Conservation (phyloP, 2,113 vertebrate species). For the Antechinus stuartii region DNA sequence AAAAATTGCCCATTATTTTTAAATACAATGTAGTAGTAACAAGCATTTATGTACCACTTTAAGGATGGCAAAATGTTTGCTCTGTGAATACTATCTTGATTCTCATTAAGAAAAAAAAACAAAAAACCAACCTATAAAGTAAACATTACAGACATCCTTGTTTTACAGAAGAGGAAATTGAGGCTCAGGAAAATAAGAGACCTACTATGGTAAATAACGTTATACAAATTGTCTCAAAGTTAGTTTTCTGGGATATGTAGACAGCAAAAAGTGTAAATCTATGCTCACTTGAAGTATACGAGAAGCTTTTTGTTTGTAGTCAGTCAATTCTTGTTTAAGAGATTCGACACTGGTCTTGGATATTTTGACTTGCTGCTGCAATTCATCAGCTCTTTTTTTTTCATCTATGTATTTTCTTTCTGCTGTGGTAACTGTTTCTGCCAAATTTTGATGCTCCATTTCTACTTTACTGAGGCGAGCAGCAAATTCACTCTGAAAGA, state of each 20-base stretch:
- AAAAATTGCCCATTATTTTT: neutral
- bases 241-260: neutral
- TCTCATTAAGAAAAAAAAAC: neutral
- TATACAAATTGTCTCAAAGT: neutral
- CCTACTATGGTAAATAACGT: neutral
- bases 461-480: slow-evolving; percentile 91
- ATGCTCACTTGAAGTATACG: slow-evolving; percentile 94
- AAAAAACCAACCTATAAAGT: neutral
- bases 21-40: neutral
- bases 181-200: neutral
- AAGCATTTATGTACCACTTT: neutral
- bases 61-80: neutral
- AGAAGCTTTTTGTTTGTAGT: slow-evolving; percentile 98
- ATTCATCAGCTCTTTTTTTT: slow-evolving; percentile 89
- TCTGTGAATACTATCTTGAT: neutral
- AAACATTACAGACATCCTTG: neutral
- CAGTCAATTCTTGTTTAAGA: slow-evolving; percentile 92
- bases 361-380: slow-evolving; percentile 92
- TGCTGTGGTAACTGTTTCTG: slow-evolving; percentile 89
- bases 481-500: slow-evolving; percentile 90
- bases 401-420: slow-evolving; percentile 92
- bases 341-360: slow-evolving; percentile 87
- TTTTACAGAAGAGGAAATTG: neutral
- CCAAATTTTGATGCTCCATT: slow-evolving; percentile 92
- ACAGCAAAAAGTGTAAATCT: neutral